Evolutionary conservation across 2,113 vertebrate genomes (phyloP).

Genomic region (Patagioenas fasciata): DNA sequence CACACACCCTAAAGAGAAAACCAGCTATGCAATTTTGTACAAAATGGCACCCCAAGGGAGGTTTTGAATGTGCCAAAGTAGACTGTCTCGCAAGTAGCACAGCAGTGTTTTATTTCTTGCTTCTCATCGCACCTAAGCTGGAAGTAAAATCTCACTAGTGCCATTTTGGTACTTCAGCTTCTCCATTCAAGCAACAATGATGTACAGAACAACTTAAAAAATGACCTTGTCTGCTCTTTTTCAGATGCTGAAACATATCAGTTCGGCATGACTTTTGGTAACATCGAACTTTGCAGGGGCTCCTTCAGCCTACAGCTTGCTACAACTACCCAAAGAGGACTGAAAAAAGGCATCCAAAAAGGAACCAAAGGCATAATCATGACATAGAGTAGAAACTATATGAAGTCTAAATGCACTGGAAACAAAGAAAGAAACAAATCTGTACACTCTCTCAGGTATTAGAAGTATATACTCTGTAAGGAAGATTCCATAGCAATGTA

Average conservation of each 20-base stretch:
- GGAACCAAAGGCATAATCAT: background rate
- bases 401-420: background rate
- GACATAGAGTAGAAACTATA: background rate
- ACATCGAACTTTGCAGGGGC: background rate
- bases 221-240: background rate
- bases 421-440: background rate
- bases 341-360: background rate
- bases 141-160: background rate
- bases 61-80: background rate
- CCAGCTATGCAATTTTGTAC: background rate
- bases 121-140: background rate
- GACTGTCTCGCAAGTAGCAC: background rate
- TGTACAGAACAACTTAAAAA: background rate
- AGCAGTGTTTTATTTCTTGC: background rate
- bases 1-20: background rate
- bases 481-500: conserved; percentile 28
- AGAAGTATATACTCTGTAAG: background rate
- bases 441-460: background rate
- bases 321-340: background rate
- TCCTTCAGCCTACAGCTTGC: background rate
- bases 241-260: background rate
- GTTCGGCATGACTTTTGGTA: background rate
- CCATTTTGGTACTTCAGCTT: background rate
- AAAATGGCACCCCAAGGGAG: background rate
- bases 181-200: background rate